These are phyloP conservation scores for Tortricodes alternella DNA, from an alignment of 2,888 invertebrate genomes.

Conservation along the genomic window DNA sequence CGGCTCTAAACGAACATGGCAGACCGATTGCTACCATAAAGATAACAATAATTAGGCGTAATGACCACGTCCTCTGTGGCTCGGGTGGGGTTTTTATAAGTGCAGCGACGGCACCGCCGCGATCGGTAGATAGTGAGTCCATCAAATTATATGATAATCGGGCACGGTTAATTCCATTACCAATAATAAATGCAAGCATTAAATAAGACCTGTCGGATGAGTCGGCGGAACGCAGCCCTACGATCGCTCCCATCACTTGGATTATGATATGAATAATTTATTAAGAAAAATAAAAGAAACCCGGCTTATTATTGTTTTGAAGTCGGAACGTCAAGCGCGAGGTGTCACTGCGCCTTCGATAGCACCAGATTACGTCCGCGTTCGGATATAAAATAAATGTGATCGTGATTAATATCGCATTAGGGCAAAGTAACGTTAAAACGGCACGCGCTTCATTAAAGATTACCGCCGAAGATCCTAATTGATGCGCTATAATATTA, in stretches of 20 bases:
- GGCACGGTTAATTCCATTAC: constrained; percentile 81
- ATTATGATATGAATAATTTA: constrained; percentile 83
- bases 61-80: constrained; percentile 72
- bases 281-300: constrained; percentile 64
- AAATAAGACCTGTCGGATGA: constrained; percentile 81
- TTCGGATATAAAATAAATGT: constrained; percentile 48
- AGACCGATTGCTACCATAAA: constrained; percentile 77
- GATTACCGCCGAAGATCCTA: constrained; percentile 6
- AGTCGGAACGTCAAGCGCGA: constrained; percentile 63
- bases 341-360: constrained; percentile 57
- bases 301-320: constrained; percentile 75
- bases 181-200: constrained; percentile 83
- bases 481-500: constrained; percentile 3
- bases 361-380: constrained; percentile 56
- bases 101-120: constrained; percentile 71
- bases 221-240: constrained; percentile 69
- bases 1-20: constrained; percentile 63
- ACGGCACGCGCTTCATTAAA: constrained; percentile 4
- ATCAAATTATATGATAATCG: constrained; percentile 83
- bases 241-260: constrained; percentile 75
- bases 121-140: constrained; percentile 79
- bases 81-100: constrained; percentile 60
- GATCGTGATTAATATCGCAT: constrained; percentile 46
- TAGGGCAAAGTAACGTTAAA: constrained; percentile 12
- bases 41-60: constrained; percentile 81